phyloP scores from a whole-genome alignment of 2,797 vertebrate genomes.

The Tragopan temminckii region DNA sequence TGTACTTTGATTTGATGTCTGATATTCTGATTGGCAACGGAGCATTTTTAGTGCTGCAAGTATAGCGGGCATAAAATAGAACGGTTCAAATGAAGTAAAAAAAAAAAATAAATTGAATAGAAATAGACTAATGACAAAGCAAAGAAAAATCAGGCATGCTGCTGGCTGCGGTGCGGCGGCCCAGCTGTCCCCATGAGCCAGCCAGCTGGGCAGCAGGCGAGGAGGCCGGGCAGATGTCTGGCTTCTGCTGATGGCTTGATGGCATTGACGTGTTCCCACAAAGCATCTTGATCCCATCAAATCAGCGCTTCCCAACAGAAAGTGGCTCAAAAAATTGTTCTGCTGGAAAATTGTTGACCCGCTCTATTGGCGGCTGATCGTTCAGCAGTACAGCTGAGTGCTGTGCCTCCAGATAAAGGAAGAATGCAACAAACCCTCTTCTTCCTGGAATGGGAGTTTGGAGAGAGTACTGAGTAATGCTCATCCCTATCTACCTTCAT shows the following conservation, averaged over 20 bases:
- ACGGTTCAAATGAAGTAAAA: background rate
- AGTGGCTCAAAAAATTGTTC: background rate
- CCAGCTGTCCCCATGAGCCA: conserved; percentile 56
- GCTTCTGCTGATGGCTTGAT: conserved; percentile 35
- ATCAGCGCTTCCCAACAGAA: conserved; percentile 41
- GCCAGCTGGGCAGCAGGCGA: conserved; percentile 58
- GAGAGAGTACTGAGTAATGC: rapidly evolving
- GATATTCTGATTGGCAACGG: background rate
- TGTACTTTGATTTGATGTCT: background rate
- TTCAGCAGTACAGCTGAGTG: background rate
- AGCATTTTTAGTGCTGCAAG: background rate
- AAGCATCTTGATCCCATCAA: background rate
- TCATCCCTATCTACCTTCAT: background rate
- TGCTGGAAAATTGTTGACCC: conserved; percentile 15
- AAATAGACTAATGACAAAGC: background rate
- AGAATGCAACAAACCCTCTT: background rate
- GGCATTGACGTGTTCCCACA: conserved; percentile 19
- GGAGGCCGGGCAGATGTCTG: conserved; percentile 54
- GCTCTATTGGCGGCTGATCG: background rate
- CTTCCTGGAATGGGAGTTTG: rapidly evolving
- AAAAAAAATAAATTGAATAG: background rate
- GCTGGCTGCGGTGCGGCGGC: background rate
- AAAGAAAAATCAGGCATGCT: background rate
- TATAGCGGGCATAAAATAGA: background rate
- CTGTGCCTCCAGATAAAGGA: background rate